Evolutionary conservation across 1,140 invertebrate genomes (phyloP), one percentile per base, ranked within the genome.

Genomic region (Phocides pigmalion): DNA sequence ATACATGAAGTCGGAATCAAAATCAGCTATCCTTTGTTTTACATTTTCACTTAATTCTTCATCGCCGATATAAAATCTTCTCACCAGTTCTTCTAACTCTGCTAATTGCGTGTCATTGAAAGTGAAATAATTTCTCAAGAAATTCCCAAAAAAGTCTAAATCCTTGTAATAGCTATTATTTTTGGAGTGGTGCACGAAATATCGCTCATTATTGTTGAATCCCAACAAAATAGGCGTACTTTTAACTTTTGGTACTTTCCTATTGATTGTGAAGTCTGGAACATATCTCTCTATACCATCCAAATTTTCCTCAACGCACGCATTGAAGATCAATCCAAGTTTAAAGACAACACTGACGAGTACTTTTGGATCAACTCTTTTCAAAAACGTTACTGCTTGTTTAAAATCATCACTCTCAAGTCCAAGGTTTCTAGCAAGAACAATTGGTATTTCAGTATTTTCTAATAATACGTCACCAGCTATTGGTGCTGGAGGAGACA

Each of bases 31-130:
- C 12, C 59, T n/a, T 59, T 50, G 46, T 42, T 42, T 68, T 3
- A 63, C 15, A 19, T 76, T 39, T 28, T 6, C 25, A 41, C 32
- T 67, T 2, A 75, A 46, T 5, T 54, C 41, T 6, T 70, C 56
- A 59, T 74, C 76, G 0, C 81, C 79, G 16, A 82, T 62, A 51
- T 82, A 82, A 49, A 75, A 80, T 42, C 68, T 47, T 9, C 46
- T 59, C 2, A 79, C 56, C 4, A 70, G 15, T 14, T 66, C 11
- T 4, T 51, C 35, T 61, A 67, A 56, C 17, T 69, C 16, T 9
- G 22, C 37, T 17, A 66, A 49, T 14, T 51, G 17, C 1, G 61
- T n/a, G 0, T 62, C 37, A 28, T 70, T 19, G 58, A 76, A 74
- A 15, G 62, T 49, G 37, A 77, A 77, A 14, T 59, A 67, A n/a